phyloP scores from a whole-genome alignment of 2,113 vertebrate genomes.

The Illadopsis cleaveri region DNA sequence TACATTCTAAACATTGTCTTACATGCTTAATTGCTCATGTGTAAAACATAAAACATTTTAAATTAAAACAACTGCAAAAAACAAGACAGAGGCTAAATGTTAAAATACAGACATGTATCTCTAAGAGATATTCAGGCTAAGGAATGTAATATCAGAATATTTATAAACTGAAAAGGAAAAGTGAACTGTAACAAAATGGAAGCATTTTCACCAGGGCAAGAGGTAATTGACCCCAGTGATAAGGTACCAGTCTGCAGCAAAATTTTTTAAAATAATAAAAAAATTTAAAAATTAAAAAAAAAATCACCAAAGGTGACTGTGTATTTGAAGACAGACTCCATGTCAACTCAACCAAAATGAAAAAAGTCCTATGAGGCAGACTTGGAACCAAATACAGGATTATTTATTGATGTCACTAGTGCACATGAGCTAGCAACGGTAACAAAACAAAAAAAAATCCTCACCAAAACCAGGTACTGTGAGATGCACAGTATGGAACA shows the following conservation, averaged over 20 bases:
- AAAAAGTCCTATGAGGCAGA: background rate
- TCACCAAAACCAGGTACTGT: background rate
- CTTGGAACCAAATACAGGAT: background rate
- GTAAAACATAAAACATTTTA: background rate
- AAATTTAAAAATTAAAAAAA: background rate
- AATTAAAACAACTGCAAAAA: background rate
- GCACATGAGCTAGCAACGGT: background rate
- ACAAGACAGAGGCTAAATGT: background rate
- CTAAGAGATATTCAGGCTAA: background rate
- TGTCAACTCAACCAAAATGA: background rate
- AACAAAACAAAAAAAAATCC: background rate
- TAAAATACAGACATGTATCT: rapidly evolving
- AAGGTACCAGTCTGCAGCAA: background rate
- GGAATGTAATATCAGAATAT: background rate
- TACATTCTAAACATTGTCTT: background rate
- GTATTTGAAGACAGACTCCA: background rate
- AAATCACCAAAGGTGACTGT: background rate
- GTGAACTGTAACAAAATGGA: background rate
- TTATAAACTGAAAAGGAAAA: background rate
- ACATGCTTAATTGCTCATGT: background rate
- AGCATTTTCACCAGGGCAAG: background rate
- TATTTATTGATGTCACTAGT: background rate
- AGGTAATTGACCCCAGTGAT: background rate
- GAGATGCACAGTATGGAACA: background rate
- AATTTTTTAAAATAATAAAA: no score